These are phyloP conservation scores for Morpho achilles DNA, from an alignment of 2,888 invertebrate genomes.

Conservation along the genomic window DNA sequence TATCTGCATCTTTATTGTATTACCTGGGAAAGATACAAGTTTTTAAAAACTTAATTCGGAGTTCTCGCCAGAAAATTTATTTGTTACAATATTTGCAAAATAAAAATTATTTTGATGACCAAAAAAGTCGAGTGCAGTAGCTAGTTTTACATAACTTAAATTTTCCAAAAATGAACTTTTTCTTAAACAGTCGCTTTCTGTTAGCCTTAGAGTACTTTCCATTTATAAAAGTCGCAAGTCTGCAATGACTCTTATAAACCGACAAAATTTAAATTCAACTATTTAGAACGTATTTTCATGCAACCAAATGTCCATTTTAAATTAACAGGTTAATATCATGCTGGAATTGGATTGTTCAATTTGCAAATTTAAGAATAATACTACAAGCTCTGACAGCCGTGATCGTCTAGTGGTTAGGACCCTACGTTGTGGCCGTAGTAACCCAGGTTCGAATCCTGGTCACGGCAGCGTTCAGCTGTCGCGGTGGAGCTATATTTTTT, in stretches of 20 bases:
- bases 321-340: conserved; percentile 10
- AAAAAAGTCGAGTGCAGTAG: too few relatives aligned
- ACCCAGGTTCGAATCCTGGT: conserved; percentile 87
- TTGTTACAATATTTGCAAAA: too few relatives aligned
- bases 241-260: not conserved
- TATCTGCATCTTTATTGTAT: too few relatives aligned
- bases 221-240: not conserved
- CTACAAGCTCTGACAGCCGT: conserved; percentile 42
- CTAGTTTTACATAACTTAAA: too few relatives aligned
- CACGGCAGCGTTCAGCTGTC: conserved; percentile 46
- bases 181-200: too few relatives aligned
- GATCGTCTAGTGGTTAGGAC: conserved; percentile 88
- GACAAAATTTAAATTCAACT: conserved; percentile 10
- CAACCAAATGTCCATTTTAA: conserved; percentile 6
- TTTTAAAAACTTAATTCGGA: too few relatives aligned
- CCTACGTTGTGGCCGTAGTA: conserved; percentile 88
- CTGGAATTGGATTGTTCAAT: not conserved
- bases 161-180: too few relatives aligned
- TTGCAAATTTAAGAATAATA: conserved; percentile 35
- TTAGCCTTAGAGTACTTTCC: too few relatives aligned
- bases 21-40: too few relatives aligned
- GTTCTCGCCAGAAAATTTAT: too few relatives aligned
- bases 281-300: not conserved
- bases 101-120: too few relatives aligned
- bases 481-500: conserved; percentile 4